These are phyloP conservation scores for Coptodon rendalli DNA, from an alignment of 2,113 vertebrate species.

Conservation along the genomic window DNA sequence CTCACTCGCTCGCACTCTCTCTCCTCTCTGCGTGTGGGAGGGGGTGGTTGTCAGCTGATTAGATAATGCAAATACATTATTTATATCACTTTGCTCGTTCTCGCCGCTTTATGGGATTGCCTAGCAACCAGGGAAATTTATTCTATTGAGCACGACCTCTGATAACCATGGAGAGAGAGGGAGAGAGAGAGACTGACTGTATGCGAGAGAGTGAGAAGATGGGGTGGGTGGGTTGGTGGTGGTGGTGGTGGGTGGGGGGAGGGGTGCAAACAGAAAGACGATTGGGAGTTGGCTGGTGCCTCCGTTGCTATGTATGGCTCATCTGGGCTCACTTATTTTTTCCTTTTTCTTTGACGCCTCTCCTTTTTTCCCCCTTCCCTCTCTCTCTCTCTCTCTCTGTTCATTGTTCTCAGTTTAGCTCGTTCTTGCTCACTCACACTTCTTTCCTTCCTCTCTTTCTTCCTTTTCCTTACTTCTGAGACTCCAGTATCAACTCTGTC, in stretches of 20 bases:
- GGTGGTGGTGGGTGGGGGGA: neutral
- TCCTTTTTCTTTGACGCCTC: slow-evolving; percentile 39
- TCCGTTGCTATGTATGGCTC: slow-evolving; percentile 52
- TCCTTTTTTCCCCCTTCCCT: neutral
- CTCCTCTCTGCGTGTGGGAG: slow-evolving; percentile 20
- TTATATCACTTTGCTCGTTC: slow-evolving; percentile 76
- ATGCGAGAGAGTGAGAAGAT: neutral
- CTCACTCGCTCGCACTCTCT: neutral
- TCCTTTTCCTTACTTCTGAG: neutral
- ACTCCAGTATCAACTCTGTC: neutral
- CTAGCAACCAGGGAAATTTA: slow-evolving; percentile 77
- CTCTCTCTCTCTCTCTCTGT: neutral
- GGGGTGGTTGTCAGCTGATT: slow-evolving; percentile 71
- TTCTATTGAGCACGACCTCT: slow-evolving; percentile 61
- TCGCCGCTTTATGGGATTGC: slow-evolving; percentile 73
- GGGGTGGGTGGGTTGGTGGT: neutral
- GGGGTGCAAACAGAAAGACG: neutral
- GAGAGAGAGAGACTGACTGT: neutral
- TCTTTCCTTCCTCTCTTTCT: neutral
- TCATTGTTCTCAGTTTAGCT: slow-evolving; percentile 26
- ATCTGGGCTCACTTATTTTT: slow-evolving; percentile 42
- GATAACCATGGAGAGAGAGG: slow-evolving; percentile 48
- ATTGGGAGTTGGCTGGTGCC: slow-evolving; percentile 39
- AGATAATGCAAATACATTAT: slow-evolving; percentile 80
- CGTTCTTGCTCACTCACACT: neutral